Base-by-base conservation (phyloP, 2,888 invertebrate species). In the Epinotia nisella region DNA sequence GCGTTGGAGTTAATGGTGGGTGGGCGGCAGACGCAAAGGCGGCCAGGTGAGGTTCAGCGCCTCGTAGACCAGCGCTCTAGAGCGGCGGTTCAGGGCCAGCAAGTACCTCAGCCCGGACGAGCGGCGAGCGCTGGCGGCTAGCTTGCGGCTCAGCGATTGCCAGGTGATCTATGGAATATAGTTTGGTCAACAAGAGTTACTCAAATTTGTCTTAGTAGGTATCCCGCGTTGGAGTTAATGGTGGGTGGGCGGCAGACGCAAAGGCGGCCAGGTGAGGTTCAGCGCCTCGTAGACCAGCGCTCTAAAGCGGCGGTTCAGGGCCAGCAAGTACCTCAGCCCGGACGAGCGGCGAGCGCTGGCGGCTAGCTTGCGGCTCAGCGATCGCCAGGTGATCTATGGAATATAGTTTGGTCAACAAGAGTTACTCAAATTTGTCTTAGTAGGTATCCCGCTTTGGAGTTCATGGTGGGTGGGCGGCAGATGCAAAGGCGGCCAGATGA, bases 211-310 rank as follows among this genome's bases (percentile, higher is more conserved):
- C 35, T 35, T 1, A 7, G 35, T 29, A 29, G 24, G 24, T 29
- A 9, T 9, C 0, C 9, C 9, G 7, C 7, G 35, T 9, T 35
- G 35, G 35, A 35, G 9, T 9, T 35, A 7, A 35, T 35, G 7
- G 35, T 35, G 35, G 35, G 35, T 35, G 35, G 89, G 88, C 1
- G 91, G 89, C 5, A 81, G 92, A 59, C 83, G 98, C 69, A 97
- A 97, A 87, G 97, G 98, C 0, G 97, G 98, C 0, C 98, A 98
- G 88, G 97, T 98, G 53, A 94, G 98, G 55, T 98, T 98, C 89
- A 96, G 96, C 0, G 95, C 96, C 17, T 82, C 87, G 2, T 98
- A 98, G 91, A 98, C 97, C 0, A 95, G 96, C 70, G 95, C 96
- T 65, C 90, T 98, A 81, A 98, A 98, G 88, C 95, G 95, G 76